phyloP scores from a whole-genome alignment of 2,888 invertebrate species.

The Caenorhabditis wallacei region DNA sequence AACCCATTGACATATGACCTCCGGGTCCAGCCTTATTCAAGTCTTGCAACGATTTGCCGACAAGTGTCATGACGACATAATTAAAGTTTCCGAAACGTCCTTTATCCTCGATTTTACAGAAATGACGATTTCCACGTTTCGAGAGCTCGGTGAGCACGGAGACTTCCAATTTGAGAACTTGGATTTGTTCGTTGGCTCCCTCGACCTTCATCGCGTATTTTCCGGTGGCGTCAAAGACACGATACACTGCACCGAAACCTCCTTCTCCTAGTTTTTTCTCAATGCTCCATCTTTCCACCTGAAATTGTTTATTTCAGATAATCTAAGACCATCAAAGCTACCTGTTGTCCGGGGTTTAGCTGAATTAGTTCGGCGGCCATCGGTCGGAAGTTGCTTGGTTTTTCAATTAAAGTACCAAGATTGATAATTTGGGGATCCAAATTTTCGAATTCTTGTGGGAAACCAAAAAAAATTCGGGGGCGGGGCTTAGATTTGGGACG shows the following conservation, averaged over 20 bases:
- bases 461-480: not conserved
- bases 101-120: constrained; percentile 80
- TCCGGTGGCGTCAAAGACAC: constrained; percentile 74
- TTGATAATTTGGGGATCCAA: not conserved
- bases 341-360: constrained; percentile 74
- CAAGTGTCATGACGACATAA: constrained; percentile 80
- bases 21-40: constrained; percentile 71
- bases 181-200: constrained; percentile 74
- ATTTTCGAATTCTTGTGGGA: not conserved
- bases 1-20: constrained; percentile 71
- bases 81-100: constrained; percentile 79
- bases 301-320: not conserved
- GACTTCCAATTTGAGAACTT: constrained; percentile 79
- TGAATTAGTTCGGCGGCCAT: constrained; percentile 77
- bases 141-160: constrained; percentile 76
- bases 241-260: constrained; percentile 79
- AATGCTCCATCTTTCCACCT: constrained; percentile 78
- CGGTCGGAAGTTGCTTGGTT: constrained; percentile 14
- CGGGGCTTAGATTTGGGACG: not conserved
- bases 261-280: constrained; percentile 80
- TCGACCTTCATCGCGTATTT: constrained; percentile 78
- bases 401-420: constrained; percentile 6
- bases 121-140: constrained; percentile 77
- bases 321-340: constrained; percentile 1
- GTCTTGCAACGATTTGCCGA: constrained; percentile 79